Evolutionary conservation across 1,140 invertebrate genomes (phyloP), one percentile per base, ranked within the genome.

Genomic region (Tetramorium alpestre): DNA sequence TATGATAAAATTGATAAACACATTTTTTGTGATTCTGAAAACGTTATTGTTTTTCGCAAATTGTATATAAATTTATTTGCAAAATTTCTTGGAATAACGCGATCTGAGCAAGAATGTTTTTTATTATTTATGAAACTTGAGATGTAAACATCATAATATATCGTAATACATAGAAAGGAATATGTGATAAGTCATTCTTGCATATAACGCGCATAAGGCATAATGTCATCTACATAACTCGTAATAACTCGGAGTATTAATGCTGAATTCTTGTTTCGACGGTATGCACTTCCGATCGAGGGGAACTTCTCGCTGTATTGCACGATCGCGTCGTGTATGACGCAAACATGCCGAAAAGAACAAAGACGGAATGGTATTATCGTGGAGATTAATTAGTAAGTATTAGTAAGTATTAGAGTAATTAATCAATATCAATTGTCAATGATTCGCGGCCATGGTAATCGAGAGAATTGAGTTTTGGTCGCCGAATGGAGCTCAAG

Each of bases 351-450:
- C 22, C 5, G 22, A 41, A 81, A 51, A 16, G 77, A 51, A 65
- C 49, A n/a, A 44, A 82, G 22, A 54, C 22, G 22, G 16, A 54
- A 58, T 22, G 41, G 22, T 33, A 13, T 44, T 22, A 10, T 75
- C 18, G 10, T 60, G 28, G 33, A 47, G 28, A 58, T 72, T 70
- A 22, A 22, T 22, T 22, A 22, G 22, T 22, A 22, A 22, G 22
- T 22, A 22, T 22, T 22, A 22, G 22, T 22, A 22, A 22, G 22
- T 22, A 22, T 22, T 22, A 22, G 22, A 22, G 47, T 65, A 87
- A 88, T 88, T 72, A 64, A 88, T 87, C 49, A 54, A 49, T 87
- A 87, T 82, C 75, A 80, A 87, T 87, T 44, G 47, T 38, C 38
- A 49, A 64, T 81, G 51, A 33, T 70, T 78, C 7, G 62, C 8